These are phyloP conservation scores for Danio aesculapii DNA, from an alignment of 2,797 vertebrate species.

Conservation along the genomic window DNA sequence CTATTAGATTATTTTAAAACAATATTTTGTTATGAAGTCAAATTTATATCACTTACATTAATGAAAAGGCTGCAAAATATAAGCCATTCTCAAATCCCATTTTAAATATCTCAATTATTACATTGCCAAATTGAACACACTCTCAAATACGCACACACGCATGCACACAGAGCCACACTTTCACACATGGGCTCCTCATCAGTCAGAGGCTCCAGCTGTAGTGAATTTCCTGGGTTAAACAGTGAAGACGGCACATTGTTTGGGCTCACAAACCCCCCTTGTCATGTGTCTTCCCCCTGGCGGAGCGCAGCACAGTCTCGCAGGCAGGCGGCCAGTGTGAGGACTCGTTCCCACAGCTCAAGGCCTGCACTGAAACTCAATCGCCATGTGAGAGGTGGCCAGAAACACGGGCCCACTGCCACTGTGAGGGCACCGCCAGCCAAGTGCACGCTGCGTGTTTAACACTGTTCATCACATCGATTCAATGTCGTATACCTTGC, in stretches of 20 bases:
- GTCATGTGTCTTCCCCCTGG: slow-evolving; percentile 66
- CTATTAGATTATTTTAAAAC: too few species aligned
- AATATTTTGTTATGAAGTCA: too few species aligned
- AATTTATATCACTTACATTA: too few species aligned
- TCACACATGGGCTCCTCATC: slow-evolving; percentile 49
- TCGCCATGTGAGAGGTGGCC: slow-evolving; percentile 74
- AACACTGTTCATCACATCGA: slow-evolving; percentile 62
- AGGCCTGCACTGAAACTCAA: slow-evolving; percentile 76
- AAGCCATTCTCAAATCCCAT: too few species aligned
- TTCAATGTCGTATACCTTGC: slow-evolving; percentile 65
- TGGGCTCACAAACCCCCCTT: slow-evolving; percentile 52
- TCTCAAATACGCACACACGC: too few species aligned
- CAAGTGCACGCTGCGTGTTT: slow-evolving; percentile 36
- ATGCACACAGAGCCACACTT: slow-evolving; percentile 27
- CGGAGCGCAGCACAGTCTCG: slow-evolving; percentile 64
- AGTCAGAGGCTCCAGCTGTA: slow-evolving; percentile 60
- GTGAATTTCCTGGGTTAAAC: slow-evolving; percentile 64
- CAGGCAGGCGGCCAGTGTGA: slow-evolving; percentile 65
- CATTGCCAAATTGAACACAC: too few species aligned
- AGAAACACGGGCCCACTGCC: slow-evolving; percentile 65
- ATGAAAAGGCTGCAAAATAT: too few species aligned
- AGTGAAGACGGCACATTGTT: slow-evolving; percentile 68
- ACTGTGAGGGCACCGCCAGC: slow-evolving; percentile 52
- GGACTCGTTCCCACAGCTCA: slow-evolving; percentile 76
- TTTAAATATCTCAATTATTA: too few species aligned